These are phyloP conservation scores for Hippopotamyrus pictus DNA, from an alignment of 2,797 vertebrate genomes.

Conservation along the genomic window DNA sequence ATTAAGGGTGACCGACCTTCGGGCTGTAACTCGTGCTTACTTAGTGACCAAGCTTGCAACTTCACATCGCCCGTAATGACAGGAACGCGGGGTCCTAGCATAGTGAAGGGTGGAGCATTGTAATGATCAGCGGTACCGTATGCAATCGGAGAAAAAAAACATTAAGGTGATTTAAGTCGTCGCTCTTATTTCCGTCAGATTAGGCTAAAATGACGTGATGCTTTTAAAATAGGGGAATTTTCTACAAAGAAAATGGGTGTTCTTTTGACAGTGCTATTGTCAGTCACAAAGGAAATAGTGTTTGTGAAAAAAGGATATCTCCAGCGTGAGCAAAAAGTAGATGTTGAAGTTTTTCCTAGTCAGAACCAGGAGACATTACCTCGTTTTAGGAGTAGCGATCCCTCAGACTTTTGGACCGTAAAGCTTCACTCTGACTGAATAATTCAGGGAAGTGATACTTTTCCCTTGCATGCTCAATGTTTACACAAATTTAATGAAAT, in stretches of 20 bases:
- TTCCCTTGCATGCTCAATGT: constrained; percentile 42
- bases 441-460: background rate
- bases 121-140: background rate
- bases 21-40: background rate
- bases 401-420: constrained; percentile 51
- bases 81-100: background rate
- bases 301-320: background rate
- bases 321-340: background rate
- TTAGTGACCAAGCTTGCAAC: background rate
- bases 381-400: constrained; percentile 65
- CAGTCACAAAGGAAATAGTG: background rate
- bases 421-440: constrained; percentile 1
- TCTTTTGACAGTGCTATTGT: background rate
- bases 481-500: constrained; percentile 6
- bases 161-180: constrained; percentile 1
- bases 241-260: background rate
- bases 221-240: background rate
- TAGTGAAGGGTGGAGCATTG: background rate
- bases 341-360: background rate
- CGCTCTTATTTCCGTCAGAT: background rate
- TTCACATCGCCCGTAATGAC: background rate
- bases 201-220: background rate
- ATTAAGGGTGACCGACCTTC: background rate
- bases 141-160: constrained; percentile 37
- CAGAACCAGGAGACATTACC: background rate